phyloP scores from a whole-genome alignment of 2,113 vertebrate species.

The Neomonachus schauinslandi region DNA sequence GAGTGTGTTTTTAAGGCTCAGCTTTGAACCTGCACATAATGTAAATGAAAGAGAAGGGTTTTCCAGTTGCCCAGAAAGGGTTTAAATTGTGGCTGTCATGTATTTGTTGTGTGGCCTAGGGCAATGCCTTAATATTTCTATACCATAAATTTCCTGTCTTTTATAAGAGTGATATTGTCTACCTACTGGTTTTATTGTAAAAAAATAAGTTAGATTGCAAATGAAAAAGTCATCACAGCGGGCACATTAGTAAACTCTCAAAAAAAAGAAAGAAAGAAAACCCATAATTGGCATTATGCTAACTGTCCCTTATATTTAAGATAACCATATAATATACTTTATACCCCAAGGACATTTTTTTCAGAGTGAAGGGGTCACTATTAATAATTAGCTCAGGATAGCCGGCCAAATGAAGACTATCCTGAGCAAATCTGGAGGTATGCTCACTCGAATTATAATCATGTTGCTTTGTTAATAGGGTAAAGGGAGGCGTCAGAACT shows the following conservation, averaged over 20 bases:
- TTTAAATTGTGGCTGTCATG: neutral
- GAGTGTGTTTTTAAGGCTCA: neutral
- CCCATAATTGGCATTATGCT: neutral
- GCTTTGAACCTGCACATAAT: neutral
- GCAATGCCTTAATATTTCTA: conserved; percentile 28
- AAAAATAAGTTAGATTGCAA: conserved; percentile 16
- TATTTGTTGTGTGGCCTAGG: neutral
- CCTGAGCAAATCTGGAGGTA: neutral
- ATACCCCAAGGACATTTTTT: conserved; percentile 29
- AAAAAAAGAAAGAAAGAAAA: neutral
- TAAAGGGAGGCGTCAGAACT: neutral
- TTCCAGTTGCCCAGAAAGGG: neutral
- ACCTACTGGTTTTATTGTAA: neutral
- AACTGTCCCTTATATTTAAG: conserved; percentile 11
- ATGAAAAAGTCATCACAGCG: neutral
- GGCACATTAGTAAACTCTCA: neutral
- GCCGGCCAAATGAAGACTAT: neutral
- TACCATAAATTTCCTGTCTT: neutral
- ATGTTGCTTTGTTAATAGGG: neutral
- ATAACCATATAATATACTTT: neutral
- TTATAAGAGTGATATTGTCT: conserved; percentile 48
- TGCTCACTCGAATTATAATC: neutral
- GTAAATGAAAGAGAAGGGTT: neutral
- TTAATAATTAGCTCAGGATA: neutral
- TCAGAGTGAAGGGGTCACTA: neutral